A percentile compares a stretch with the other conserved stretches of the same genome.
Conservation (phyloP, 2,888 invertebrate species). For the Clanis bilineata region DNA sequence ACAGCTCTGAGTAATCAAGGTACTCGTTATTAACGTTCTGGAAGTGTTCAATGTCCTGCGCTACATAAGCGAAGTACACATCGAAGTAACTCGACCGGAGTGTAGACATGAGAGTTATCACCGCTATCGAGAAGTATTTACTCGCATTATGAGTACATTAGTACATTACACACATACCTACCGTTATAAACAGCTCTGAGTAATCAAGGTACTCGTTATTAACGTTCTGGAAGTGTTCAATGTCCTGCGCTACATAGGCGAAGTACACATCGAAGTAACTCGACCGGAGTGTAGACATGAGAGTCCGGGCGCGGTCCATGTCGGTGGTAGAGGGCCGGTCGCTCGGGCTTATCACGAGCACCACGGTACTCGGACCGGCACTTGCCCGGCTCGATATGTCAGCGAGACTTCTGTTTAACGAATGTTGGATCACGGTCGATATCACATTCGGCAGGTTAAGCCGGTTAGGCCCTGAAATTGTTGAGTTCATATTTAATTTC, state of each 20-base stretch:
- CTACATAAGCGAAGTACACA: conserved; percentile 78
- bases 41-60: conserved; percentile 66
- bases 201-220: conserved; percentile 73
- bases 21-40: conserved; percentile 71
- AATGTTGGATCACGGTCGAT: conserved; percentile 68
- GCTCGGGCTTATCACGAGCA: conserved; percentile 77
- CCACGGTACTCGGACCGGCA: conserved; percentile 72
- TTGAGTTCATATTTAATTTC: background rate
- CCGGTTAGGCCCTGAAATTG: conserved; percentile 76
- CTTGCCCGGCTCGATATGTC: conserved; percentile 56
- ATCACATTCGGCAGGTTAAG: conserved; percentile 75
- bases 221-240: conserved; percentile 68
- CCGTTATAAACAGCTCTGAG: conserved; percentile 73
- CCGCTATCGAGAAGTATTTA: too few relatives aligned
- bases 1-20: conserved; percentile 74
- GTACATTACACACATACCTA: conserved; percentile 44
- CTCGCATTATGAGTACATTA: too few relatives aligned
- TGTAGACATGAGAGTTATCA: conserved; percentile 65
- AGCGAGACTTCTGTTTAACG: conserved; percentile 64
- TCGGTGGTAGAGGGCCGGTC: conserved; percentile 72
- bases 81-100: conserved; percentile 76
- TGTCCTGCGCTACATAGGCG: conserved; percentile 72
- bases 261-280: conserved; percentile 80
- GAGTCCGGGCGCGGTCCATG: conserved; percentile 55
- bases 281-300: conserved; percentile 68